A percentile compares a stretch with the other conserved stretches of the same genome.
Evolutionary conservation across 2,113 vertebrate species (phyloP).

Genomic region (Murina feae): DNA sequence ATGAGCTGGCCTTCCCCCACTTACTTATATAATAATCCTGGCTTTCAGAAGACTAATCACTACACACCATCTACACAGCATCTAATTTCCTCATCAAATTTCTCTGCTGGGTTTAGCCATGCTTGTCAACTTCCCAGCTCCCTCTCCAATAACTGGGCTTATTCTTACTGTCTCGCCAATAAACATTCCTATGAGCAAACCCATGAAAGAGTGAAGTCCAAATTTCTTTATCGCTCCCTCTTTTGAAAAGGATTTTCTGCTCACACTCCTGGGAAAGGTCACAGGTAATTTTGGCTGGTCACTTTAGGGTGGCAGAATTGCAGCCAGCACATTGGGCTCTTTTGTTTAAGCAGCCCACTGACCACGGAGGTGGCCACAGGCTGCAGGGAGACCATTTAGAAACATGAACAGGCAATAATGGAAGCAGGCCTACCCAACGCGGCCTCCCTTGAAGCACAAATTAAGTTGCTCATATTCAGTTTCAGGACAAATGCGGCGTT

Average conservation of each 20-base stretch:
- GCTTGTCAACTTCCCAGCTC: slow-evolving; percentile 87
- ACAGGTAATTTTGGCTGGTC: slow-evolving; percentile 81
- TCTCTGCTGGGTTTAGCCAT: slow-evolving; percentile 84
- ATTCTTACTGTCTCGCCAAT: slow-evolving; percentile 84
- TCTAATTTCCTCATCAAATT: slow-evolving; percentile 91
- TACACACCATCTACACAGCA: slow-evolving; percentile 85
- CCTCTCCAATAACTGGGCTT: slow-evolving; percentile 86
- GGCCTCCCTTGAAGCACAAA: background rate
- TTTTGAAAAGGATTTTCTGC: slow-evolving; percentile 77
- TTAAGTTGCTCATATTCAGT: slow-evolving; percentile 23
- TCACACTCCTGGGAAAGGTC: slow-evolving; percentile 84
- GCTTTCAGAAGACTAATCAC: slow-evolving; percentile 88
- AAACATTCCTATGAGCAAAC: slow-evolving; percentile 86
- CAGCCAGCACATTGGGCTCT: slow-evolving; percentile 68
- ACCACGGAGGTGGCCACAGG: slow-evolving; percentile 74
- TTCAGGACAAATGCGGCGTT: slow-evolving; percentile 18
- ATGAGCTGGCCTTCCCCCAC: slow-evolving; percentile 76
- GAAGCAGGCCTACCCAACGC: background rate
- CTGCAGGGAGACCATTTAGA: background rate
- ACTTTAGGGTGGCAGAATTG: slow-evolving; percentile 68
- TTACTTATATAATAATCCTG: slow-evolving; percentile 86
- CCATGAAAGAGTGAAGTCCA: slow-evolving; percentile 84
- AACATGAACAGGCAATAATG: background rate
- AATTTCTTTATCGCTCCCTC: slow-evolving; percentile 83
- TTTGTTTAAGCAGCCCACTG: slow-evolving; percentile 76